Evolutionary conservation across 1,140 invertebrate genomes (phyloP), one percentile per base, ranked within the genome.

Genomic region (Hylaeus anthracinus): DNA sequence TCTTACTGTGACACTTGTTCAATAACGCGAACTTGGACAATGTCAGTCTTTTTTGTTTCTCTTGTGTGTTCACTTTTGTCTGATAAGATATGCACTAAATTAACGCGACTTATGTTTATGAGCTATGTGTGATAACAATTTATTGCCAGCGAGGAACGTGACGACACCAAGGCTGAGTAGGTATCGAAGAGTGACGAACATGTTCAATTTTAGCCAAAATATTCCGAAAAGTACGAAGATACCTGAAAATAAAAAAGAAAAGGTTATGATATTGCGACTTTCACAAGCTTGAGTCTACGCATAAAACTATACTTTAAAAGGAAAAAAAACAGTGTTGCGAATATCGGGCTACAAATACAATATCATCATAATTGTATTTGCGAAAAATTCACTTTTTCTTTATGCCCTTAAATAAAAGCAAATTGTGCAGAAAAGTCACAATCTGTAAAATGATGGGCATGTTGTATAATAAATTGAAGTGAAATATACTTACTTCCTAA

Each of bases 151-250:
- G 8, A 99, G 94, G 94, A 99, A 99, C 66, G 98, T 98, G 74
- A 98, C 94, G 61, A 96, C 91, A 69, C 96, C 97, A 74, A 99
- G 94, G 45, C 97, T 95, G 79, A 97, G 94, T 61, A 99, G 94
- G 94, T 98, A 98, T 84, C 97, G 96, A 87, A 99, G 94, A n/a
- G 98, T 99, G 70, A 96, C 95, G 94, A 99, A 99, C 99, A 99
- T 99, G 88, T 98, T 96, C 77, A 99, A 94, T 90, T 97, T 94
- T 67, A 98, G 91, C 98, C 98, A 99, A 92, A 99, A 98, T 83
- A 97, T 93, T 66, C 95, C 96, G 92, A 98, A 99, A 48, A 99
- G 94, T 5, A 94, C 95, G 89, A 99, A 97, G 65, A 99, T 98
- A 71, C 95, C 97, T 96, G 94, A 86, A 94, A 95, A 2, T 9